These are phyloP conservation scores for Bubo blakistoni DNA, from an alignment of 2,113 vertebrate species.

Conservation along the genomic window DNA sequence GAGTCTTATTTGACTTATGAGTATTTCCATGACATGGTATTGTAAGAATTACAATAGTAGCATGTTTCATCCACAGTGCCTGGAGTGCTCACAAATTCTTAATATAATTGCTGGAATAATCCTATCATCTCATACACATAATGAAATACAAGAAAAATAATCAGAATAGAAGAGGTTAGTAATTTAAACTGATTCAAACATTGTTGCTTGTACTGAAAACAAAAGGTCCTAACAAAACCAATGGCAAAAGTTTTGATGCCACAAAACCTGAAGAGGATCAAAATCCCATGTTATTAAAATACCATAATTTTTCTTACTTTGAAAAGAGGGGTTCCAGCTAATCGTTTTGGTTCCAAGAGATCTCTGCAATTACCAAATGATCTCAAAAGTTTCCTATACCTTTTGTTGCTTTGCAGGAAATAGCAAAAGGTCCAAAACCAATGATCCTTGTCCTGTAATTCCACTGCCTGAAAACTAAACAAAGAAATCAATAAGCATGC, in stretches of 20 bases:
- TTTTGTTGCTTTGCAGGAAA: background rate
- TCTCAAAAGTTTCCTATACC: background rate
- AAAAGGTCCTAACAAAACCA: background rate
- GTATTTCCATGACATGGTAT: background rate
- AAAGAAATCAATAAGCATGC: slow-evolving; percentile 31
- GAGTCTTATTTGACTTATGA: background rate
- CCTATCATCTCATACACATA: background rate
- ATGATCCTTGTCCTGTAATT: background rate
- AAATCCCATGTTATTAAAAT: background rate
- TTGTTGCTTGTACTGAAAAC: background rate
- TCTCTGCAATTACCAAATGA: background rate
- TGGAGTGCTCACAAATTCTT: background rate
- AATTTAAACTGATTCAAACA: background rate
- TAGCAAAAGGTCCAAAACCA: background rate
- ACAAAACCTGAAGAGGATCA: background rate
- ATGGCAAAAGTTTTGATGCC: background rate
- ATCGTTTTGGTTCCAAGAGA: background rate
- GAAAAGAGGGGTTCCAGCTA: background rate
- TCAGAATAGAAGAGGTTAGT: background rate
- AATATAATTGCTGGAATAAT: background rate
- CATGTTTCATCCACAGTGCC: background rate
- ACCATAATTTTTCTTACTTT: background rate
- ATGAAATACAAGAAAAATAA: background rate
- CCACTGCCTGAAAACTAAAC: slow-evolving; percentile 19
- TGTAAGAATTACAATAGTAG: background rate